A percentile compares a stretch with the other conserved stretches of the same genome.
These are phyloP conservation scores for Lepus townsendii DNA, from an alignment of 2,797 vertebrate species.

Conservation along the genomic window DNA sequence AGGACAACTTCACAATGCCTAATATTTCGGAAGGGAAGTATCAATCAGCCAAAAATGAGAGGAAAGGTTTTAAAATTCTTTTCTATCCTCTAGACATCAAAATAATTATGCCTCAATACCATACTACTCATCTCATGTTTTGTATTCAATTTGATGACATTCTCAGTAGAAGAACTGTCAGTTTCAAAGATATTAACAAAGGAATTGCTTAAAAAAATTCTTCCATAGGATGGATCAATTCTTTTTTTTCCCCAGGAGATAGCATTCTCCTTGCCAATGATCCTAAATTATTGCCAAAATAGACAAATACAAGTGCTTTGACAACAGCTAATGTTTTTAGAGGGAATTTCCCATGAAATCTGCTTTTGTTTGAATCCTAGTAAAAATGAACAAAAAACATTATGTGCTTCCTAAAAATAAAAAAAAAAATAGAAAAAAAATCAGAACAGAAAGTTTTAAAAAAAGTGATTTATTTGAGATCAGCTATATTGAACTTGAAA, in stretches of 20 bases:
- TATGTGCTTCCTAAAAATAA: slow-evolving; percentile 3
- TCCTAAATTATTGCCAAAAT: slow-evolving; percentile 62
- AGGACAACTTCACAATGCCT: slow-evolving; percentile 1
- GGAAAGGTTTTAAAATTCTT: neutral
- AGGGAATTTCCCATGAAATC: slow-evolving; percentile 50
- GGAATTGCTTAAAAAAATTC: slow-evolving; percentile 51
- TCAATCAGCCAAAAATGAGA: slow-evolving; percentile 40
- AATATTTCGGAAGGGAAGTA: neutral
- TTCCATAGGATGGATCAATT: neutral
- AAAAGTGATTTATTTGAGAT: neutral
- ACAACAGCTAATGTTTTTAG: slow-evolving; percentile 66
- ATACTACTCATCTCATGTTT: slow-evolving; percentile 24
- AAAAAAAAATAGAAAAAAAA: neutral
- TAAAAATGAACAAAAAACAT: slow-evolving; percentile 53
- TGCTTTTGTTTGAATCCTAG: slow-evolving; percentile 52
- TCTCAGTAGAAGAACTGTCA: slow-evolving; percentile 38
- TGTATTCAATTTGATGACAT: slow-evolving; percentile 70
- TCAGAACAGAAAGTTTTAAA: neutral
- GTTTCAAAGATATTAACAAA: slow-evolving; percentile 65
- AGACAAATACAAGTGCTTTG: slow-evolving; percentile 72
- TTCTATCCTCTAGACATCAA: slow-evolving; percentile 32
- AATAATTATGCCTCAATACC: slow-evolving; percentile 66
- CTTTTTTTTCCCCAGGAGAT: slow-evolving; percentile 38
- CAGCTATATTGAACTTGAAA: neutral
- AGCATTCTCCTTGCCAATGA: slow-evolving; percentile 72